Evolutionary conservation across 2,113 vertebrate genomes (phyloP).

Genomic region (Cichladusa arquata): DNA sequence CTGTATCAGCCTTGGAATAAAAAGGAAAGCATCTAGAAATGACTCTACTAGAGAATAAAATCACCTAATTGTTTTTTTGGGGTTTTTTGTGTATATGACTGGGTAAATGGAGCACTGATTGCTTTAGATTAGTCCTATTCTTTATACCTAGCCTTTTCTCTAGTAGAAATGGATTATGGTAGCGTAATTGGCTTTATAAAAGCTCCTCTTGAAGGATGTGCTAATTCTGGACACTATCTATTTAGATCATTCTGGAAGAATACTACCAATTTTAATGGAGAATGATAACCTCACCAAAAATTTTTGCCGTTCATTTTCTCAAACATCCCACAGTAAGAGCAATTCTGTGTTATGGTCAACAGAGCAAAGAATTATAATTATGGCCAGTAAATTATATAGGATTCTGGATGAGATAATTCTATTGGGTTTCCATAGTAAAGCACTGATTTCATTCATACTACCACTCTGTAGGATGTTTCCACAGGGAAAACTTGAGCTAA

Average conservation of each 20-base stretch:
- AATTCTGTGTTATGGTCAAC: neutral
- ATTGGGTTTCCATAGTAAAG: neutral
- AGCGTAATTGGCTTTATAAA: neutral
- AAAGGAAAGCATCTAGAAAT: neutral
- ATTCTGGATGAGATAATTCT: constrained; percentile 4
- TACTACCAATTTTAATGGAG: neutral
- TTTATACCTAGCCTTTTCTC: neutral
- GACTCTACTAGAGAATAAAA: neutral
- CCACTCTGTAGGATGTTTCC: neutral
- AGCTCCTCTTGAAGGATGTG: neutral
- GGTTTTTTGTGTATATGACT: neutral
- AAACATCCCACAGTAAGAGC: neutral
- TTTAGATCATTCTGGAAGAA: neutral
- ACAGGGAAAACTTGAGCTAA: constrained; percentile 35
- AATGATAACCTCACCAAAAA: neutral
- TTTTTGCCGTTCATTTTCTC: neutral
- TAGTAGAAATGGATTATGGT: neutral
- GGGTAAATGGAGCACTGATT: neutral
- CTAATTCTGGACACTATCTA: neutral
- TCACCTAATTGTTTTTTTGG: neutral
- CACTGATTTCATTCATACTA: constrained; percentile 13
- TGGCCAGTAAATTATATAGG: constrained; percentile 15
- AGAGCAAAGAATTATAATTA: neutral
- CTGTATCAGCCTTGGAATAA: neutral
- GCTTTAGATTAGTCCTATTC: neutral